These are phyloP conservation scores for Potorous gilbertii DNA, from an alignment of 2,797 vertebrate species.

Conservation along the genomic window DNA sequence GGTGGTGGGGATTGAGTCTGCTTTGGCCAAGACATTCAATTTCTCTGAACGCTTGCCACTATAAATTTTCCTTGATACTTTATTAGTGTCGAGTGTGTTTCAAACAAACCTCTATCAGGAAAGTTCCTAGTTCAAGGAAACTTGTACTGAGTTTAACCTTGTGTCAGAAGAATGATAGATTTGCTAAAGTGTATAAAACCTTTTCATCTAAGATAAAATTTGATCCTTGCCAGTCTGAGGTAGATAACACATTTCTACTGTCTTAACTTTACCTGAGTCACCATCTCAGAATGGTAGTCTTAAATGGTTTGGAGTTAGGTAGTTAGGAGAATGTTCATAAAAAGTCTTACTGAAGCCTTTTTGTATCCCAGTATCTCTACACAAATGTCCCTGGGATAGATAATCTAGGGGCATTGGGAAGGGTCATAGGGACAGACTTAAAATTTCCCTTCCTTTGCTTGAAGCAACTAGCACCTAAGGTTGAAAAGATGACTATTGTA, in stretches of 20 bases:
- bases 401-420: neutral
- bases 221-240: neutral
- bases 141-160: neutral
- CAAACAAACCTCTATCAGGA: neutral
- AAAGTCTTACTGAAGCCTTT: neutral
- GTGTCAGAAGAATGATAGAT: neutral
- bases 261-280: neutral
- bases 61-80: too few relatives aligned
- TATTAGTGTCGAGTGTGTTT: too few relatives aligned
- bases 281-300: neutral
- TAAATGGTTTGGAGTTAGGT: neutral
- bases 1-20: too few relatives aligned
- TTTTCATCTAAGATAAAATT: neutral
- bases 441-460: too few relatives aligned
- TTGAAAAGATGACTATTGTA: too few relatives aligned
- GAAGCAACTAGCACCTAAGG: too few relatives aligned
- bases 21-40: too few relatives aligned
- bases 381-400: neutral
- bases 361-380: neutral
- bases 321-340: neutral
- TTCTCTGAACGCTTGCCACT: too few relatives aligned
- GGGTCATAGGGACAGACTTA: neutral
- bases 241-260: neutral
- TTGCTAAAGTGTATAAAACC: neutral
- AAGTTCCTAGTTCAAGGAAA: neutral